Base-by-base conservation (phyloP, 1,140 invertebrate genomes). In the Drosophila biarmipes region DNA sequence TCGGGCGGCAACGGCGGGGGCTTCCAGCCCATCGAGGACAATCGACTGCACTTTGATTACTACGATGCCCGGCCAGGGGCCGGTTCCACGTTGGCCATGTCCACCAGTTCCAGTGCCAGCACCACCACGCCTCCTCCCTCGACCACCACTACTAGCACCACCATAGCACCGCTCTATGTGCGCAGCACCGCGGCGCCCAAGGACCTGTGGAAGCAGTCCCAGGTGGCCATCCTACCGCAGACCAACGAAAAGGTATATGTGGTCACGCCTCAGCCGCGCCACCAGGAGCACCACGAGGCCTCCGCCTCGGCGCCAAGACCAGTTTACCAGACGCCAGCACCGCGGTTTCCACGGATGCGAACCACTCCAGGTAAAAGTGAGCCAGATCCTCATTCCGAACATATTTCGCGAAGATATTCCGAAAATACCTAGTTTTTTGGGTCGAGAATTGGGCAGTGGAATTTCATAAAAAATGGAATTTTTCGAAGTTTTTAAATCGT, bases 211-310 rank as follows among this genome's bases (percentile, higher is more conserved):
- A 94, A 95, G 21, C 90, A 93, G 73, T 93, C 95, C 57, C 93
- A 95, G 87, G 94, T 95, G n/a, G 94, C 95, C 10, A 94, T 96
- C 74, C 95, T 95, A 3, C 94, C 95, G 31, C 91, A 95, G 40
- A 96, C 95, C 5, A 96, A 95, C 72, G 96, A 97, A 92, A 95
- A 95, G 91, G 94, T 96, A 0, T 96, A 96, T 77, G 94, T 96
- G 10, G 96, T 96, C 2, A 96, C 96, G 4, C 95, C 96, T 8
- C 94, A 95, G 63, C 34, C 77, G 43, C 51, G 57, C 55, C 61
- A 31, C 15, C 75, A 38, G 49, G 51, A 35, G 43, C 48, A 52
- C 27, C 62, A 68, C 15, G 64, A 54, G 27, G 48, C 40, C 2
- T 62, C 73, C 1, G 80, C 73, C 7, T 78, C 81, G 27, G 58